These are phyloP conservation scores for Fragum fragum DNA, from an alignment of 2,888 invertebrate species.

Conservation along the genomic window DNA sequence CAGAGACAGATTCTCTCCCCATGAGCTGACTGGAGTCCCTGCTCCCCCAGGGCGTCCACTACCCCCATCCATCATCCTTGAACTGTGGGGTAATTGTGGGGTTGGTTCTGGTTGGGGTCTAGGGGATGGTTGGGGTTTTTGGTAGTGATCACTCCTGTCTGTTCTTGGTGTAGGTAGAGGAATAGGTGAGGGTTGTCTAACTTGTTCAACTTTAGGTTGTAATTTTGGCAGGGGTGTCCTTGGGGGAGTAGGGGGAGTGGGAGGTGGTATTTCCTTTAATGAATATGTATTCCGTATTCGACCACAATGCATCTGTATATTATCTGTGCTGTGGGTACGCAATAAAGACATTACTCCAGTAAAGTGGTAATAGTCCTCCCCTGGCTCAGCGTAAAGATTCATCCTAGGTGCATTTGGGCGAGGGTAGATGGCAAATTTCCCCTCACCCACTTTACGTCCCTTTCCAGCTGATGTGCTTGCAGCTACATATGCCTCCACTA, in stretches of 20 bases:
- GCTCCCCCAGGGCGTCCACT: constrained; percentile 54
- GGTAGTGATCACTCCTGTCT: constrained; percentile 14
- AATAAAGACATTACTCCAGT: constrained; percentile 80
- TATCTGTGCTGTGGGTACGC: constrained; percentile 78
- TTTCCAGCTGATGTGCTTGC: constrained; percentile 68
- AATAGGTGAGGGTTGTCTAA: constrained; percentile 26
- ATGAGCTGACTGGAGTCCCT: constrained; percentile 67
- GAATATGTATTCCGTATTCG: constrained; percentile 78
- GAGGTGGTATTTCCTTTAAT: constrained; percentile 69
- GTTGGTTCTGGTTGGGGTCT: neutral
- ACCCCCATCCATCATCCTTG: neutral
- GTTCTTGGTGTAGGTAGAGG: constrained; percentile 23
- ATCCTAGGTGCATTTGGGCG: constrained; percentile 81
- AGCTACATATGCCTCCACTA: constrained; percentile 81
- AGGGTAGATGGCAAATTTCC: constrained; percentile 84
- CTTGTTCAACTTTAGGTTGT: constrained; percentile 11
- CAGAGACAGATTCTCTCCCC: constrained; percentile 74
- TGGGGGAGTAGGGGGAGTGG: constrained; percentile 56
- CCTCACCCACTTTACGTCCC: constrained; percentile 82
- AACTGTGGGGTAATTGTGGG: neutral
- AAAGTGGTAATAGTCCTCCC: constrained; percentile 81
- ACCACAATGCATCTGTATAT: constrained; percentile 84
- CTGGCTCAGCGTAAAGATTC: constrained; percentile 77
- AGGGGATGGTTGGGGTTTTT: neutral
- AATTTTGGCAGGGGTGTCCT: constrained; percentile 44